Evolutionary conservation across 2,113 vertebrate species (phyloP).

Genomic region (sheep (Ovis aries)): DNA sequence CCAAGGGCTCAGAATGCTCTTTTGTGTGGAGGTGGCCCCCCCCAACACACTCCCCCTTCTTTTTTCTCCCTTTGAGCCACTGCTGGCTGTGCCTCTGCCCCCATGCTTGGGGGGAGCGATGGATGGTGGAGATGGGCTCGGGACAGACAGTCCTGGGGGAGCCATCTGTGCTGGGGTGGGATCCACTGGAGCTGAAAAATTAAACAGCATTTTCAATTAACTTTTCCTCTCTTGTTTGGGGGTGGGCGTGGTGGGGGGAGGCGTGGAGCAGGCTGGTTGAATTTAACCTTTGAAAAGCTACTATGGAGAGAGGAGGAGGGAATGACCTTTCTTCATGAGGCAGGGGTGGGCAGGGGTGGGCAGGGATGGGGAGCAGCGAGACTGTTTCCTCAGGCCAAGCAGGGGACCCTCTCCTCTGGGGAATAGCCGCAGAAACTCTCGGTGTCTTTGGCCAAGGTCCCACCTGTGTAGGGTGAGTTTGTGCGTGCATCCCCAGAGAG

Average conservation of each 20-base stretch:
- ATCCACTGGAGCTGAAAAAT: slow-evolving; percentile 89
- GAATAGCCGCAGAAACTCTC: background rate
- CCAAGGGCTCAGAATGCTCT: slow-evolving; percentile 93
- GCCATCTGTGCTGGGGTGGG: slow-evolving; percentile 94
- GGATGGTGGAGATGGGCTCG: slow-evolving; percentile 82
- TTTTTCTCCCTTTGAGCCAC: slow-evolving; percentile 83
- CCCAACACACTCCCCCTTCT: slow-evolving; percentile 33
- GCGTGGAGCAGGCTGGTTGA: slow-evolving; percentile 74
- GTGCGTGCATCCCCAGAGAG: background rate
- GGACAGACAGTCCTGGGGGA: slow-evolving; percentile 90
- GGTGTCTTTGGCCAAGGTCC: background rate
- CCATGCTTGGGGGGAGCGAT: slow-evolving; percentile 65
- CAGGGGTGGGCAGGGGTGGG: background rate
- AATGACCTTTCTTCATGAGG: slow-evolving; percentile 70
- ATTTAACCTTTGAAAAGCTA: slow-evolving; percentile 83
- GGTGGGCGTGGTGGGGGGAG: slow-evolving; percentile 49
- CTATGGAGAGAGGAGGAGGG: slow-evolving; percentile 26
- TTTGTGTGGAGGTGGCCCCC: slow-evolving; percentile 88
- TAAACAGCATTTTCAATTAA: slow-evolving; percentile 89
- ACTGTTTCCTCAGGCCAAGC: slow-evolving; percentile 36
- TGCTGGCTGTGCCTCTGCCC: slow-evolving; percentile 85
- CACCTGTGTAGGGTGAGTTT: background rate
- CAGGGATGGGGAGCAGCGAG: background rate
- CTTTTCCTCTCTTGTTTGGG: slow-evolving; percentile 81
- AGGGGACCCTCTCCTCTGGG: slow-evolving; percentile 29